phyloP scores from a whole-genome alignment of 2,113 vertebrate genomes.

The Prochilodus magdalenae region DNA sequence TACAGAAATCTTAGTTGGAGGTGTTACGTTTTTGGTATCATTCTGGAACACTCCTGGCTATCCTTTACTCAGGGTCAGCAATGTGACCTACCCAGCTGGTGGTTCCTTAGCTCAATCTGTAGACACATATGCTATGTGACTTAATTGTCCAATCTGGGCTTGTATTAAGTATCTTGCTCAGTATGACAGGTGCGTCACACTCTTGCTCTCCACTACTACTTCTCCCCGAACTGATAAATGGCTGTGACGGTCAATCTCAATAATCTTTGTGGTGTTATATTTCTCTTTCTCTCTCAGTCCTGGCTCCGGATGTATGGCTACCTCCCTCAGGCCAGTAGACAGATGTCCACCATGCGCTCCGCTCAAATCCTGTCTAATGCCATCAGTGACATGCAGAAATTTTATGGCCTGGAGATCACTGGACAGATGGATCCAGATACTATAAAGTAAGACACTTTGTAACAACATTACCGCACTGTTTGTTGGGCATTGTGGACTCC shows the following conservation, averaged over 20 bases:
- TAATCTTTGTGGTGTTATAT: slow-evolving; percentile 4
- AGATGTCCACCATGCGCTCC: slow-evolving; percentile 95
- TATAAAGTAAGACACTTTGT: slow-evolving; percentile 74
- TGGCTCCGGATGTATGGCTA: slow-evolving; percentile 96
- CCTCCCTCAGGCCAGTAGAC: slow-evolving; percentile 88
- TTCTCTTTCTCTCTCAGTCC: slow-evolving; percentile 72
- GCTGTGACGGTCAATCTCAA: slow-evolving; percentile 9
- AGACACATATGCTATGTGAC: slow-evolving; percentile 38
- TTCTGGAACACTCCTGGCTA: neutral
- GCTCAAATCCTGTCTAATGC: slow-evolving; percentile 88
- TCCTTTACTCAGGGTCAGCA: slow-evolving; percentile 7
- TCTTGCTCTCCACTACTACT: slow-evolving; percentile 56
- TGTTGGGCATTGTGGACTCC: neutral
- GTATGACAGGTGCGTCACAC: slow-evolving; percentile 71
- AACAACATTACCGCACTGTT: neutral
- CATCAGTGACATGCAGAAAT: slow-evolving; percentile 91
- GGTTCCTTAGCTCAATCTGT: slow-evolving; percentile 42
- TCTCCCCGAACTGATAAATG: slow-evolving; percentile 22
- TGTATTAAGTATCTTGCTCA: slow-evolving; percentile 66
- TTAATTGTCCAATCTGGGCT: slow-evolving; percentile 45
- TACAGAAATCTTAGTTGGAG: neutral
- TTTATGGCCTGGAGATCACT: slow-evolving; percentile 90
- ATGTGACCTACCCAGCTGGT: slow-evolving; percentile 35
- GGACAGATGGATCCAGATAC: slow-evolving; percentile 88
- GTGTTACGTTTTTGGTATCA: neutral